Base-by-base conservation (phyloP, 2,797 vertebrate genomes). In the Eulemur albifrons region DNA sequence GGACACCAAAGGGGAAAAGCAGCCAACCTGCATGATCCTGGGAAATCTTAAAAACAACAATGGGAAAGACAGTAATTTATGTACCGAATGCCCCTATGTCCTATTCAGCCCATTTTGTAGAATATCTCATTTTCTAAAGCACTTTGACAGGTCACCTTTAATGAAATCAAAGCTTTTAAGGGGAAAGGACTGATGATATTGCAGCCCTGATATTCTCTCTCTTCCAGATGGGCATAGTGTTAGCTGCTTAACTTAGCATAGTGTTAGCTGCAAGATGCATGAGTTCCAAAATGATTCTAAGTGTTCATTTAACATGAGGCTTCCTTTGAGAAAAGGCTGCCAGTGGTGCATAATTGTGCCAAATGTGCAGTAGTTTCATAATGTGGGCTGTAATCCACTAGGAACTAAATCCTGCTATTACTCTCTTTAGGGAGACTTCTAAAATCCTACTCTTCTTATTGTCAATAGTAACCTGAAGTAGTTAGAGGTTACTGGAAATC, bases 241-340 rank as follows among this genome's bases (percentile, higher is more conserved):
- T 97, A 18, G 43, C 94, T 96, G 95, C 95, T 88, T 97, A 98
- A 97, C 94, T 96, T 97, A 97, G 95, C 95, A 96, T 90, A 77
- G 96, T 94, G 69, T 97, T 97, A 97, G 97, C 94, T 96, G 96
- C 87, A 97, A 98, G 97, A 97, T 97, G 96, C 97, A 97, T 93
- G 96, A 96, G 97, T 87, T 97, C 94, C 97, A 93, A 97, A 97
- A 97, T 97, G 96, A 97, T 97, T 95, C 97, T 94, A 98, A 98
- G 97, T 97, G 97, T 97, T 97, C 98, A 97, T 98, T 98, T 97
- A 98, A 95, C 97, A 94, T 81, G 97, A 97, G 87, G 83, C 88
- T 97, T 96, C 97, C 97, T 98, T 97, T 94, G 96, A 97, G 96
- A 97, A 96, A 97, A 97, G 97, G 93, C 96, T 97, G 94, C 96